Evolutionary conservation across 1,140 invertebrate genomes (phyloP), one percentile per base, ranked within the genome.

Genomic region (Drosophila parvula): DNA sequence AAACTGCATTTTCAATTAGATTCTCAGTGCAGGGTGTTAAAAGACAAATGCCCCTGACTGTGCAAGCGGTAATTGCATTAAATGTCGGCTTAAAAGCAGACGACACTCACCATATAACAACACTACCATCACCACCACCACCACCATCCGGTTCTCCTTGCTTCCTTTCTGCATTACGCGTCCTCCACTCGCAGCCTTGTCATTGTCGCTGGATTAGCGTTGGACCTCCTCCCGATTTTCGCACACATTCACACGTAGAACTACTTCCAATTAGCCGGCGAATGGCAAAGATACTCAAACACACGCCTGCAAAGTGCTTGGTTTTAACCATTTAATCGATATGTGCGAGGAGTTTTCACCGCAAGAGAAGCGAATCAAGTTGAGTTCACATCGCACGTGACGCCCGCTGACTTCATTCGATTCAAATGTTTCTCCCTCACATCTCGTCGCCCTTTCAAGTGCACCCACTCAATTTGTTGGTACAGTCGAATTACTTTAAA

Each of bases 41-140:
- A 40, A 71, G 64, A 60, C 44, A 75, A 65, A 57, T 48, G 60
- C 50, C 76, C 45, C 73, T 76, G 50, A 74, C 45, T 77, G 71
- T 71, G 76, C 48, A 28, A 62, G 67, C 78, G 85, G 84, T 89
- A 89, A 89, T 89, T 89, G 84, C 85, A 89, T 89, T 89, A 89
- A 89, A 86, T 90, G 85, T 78, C 63, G 74, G 84, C 85, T 89
- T 89, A 90, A 89, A 90, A 84, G 45, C 81, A 70, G 40, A 47
- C 56, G 47, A 67, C 57, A 55, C 50, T 34, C 43, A 32, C 32
- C 32, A 22, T 34, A 38, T 30, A 36, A 22, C 22, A 22, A 22
- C 22, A 22, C n/a, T n/a, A n/a, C 9, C 44, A 30, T 16, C 27
- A 9, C 11, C 9, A 10, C 5, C 22, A 44, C n/a, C 28, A 11